Conservation (phyloP, 2,797 vertebrate species). For the Anomalospiza imberbis region DNA sequence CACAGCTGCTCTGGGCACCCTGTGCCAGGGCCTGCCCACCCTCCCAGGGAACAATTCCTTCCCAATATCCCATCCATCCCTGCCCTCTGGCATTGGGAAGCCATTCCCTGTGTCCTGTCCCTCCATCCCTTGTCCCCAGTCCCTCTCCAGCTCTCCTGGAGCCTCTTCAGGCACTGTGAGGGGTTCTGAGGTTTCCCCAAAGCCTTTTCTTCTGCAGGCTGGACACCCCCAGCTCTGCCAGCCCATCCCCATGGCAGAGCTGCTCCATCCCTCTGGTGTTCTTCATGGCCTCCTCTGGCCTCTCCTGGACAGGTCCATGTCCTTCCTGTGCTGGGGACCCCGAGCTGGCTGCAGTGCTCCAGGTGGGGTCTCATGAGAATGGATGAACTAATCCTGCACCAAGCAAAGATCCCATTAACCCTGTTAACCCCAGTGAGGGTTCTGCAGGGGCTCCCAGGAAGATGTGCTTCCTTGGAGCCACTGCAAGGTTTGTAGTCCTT, state of each 20-base stretch:
- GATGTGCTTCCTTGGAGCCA: not conserved
- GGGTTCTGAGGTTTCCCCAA: no score
- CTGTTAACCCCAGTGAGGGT: not conserved
- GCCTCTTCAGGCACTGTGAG: not conserved
- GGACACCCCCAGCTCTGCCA: not conserved
- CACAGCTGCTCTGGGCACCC: not conserved
- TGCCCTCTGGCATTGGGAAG: no score
- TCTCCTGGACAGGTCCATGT: not conserved
- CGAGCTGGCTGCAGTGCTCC: not conserved
- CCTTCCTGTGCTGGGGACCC: not conserved
- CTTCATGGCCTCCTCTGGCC: not conserved
- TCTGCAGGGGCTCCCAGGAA: not conserved
- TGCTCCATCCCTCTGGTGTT: not conserved
- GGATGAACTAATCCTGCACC: rapidly evolving
- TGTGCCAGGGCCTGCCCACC: not conserved
- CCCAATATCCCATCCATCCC: not conserved
- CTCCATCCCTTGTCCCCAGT: not conserved
- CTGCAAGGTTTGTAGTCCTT: not conserved
- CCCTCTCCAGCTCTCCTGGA: not conserved
- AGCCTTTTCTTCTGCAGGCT: not conserved
- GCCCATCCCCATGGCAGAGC: not conserved
- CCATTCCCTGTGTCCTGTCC: not conserved
- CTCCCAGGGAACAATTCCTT: not conserved
- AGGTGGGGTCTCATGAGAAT: not conserved
- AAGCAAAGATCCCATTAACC: not conserved